Conservation (phyloP, 2,113 vertebrate species). For the Scortum barcoo region DNA sequence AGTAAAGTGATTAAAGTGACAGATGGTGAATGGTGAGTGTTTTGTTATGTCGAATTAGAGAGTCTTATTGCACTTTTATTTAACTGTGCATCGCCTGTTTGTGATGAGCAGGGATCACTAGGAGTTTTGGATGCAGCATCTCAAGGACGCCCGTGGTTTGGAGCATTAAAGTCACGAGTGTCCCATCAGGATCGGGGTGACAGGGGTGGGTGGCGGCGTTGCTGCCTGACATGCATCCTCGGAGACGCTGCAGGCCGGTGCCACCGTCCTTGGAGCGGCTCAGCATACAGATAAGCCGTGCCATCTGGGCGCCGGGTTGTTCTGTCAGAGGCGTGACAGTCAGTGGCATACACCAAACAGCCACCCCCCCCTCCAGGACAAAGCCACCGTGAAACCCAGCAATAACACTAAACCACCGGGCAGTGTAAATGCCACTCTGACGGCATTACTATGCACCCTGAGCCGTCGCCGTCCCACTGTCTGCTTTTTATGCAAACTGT, state of each 20-base stretch:
- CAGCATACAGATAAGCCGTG: constrained; percentile 64
- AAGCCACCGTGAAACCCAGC: constrained; percentile 30
- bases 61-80: neutral
- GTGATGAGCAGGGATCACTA: neutral
- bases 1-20: no score
- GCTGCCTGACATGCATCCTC: constrained; percentile 41
- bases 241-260: constrained; percentile 14
- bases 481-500: constrained; percentile 36
- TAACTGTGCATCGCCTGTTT: no score
- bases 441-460: constrained; percentile 34
- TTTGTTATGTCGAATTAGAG: no score
- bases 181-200: neutral
- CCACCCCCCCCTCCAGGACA: constrained; percentile 37
- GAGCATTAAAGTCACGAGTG: constrained; percentile 19
- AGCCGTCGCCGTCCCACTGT: constrained; percentile 4
- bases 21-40: no score
- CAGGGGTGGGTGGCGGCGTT: constrained; percentile 22
- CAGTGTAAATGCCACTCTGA: constrained; percentile 31
- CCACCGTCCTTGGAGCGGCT: constrained; percentile 44
- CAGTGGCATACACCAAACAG: neutral
- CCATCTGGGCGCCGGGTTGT: constrained; percentile 59
- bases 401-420: constrained; percentile 33
- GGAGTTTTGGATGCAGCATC: neutral
- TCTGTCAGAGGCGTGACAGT: constrained; percentile 54
- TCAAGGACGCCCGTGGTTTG: constrained; percentile 10